Evolutionary conservation across 2,797 vertebrate species (phyloP), one percentile per base, ranked within the genome.

Genomic region (Myotis vivesi): DNA sequence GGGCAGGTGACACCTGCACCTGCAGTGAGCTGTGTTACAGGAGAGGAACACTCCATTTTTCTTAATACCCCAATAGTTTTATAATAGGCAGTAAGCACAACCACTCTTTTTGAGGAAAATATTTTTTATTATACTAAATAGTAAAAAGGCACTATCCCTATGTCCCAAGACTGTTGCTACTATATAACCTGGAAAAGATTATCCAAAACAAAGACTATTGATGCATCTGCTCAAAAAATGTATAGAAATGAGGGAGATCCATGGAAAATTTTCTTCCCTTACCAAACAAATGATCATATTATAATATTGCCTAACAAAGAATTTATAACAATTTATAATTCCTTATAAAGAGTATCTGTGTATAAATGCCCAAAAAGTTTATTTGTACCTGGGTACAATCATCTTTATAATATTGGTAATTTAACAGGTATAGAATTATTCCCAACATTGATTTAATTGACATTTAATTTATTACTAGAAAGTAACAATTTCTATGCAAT

Each of bases 131-230:
- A 15, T 10, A 49, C 13, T 82, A 8, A 87, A 28, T 3, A 91
- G 19, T 72, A 73, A 79, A 91, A 73, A 9, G 3, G 16, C 10
- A 66, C 16, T 55, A 66, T 10, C 36, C 23, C 28, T 79, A 55
- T 55, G 15, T 55, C 36, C 38, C 23, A 73, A 87, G 22, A 55
- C 15, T 62, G 1, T 68, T 89, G n/a, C 17, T 83, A 38, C 38
- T 68, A 82, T 92, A 51, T 66, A 85, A 30, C 20, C 41, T 68
- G 85, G 25, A 79, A 90, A 90, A 94, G 30, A 76, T 73, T 59
- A 72, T 38, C 20, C 12, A 51, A n/a, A 71, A 49, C 46, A 80
- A 80, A 75, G 30, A 1, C 1, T 6, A 88, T 51, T 3, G 57
- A 11, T 46, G 9, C 8, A 85, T 89, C 28, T 33, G 38, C 33